Base-by-base conservation (phyloP, 2,113 vertebrate species). In the Nycticebus coucang region DNA sequence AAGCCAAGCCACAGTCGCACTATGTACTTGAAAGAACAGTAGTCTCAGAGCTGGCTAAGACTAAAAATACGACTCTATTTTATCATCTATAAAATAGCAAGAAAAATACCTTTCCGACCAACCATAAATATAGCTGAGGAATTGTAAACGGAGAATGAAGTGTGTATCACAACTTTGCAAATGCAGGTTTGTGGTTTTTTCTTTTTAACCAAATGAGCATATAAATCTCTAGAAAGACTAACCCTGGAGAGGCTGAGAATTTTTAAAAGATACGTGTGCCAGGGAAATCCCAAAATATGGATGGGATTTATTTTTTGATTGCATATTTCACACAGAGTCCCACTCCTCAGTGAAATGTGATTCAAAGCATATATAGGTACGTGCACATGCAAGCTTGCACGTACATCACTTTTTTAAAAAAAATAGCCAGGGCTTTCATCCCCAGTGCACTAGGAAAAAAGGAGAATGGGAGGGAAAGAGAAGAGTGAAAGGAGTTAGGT, bases 121-220 rank as follows among this genome's bases (percentile, higher is more conserved):
- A 50, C 2, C 28, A 72, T 50, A 93, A 53, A 30, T 90, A 84
- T 19, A 77, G 33, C n/a, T 81, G 53, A 59, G 59, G 10, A 66
- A 78, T 41, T 55, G 35, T n/a, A 94, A 87, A 59, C n/a, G 5
- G 30, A 90, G 15, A 24, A 60, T 55, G 91, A 53, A 7, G 4
- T 75, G 30, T 35, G 3, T 19, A 26, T 66, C 72, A 78, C 12
- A 60, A 60, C 10, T 87, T 60, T 59, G 10, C 8, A 79, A 86
- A 87, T 69, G 37, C 30, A 69, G 53, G 45, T 50, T 50, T 12
- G 18, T 59, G 17, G 57, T 57, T 88, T 96, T 41, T 62, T 88
- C 95, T 50, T 45, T 53, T 89, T 78, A 81, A 90, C 5, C 62
- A 94, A 90, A 57, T 11, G 60, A 94, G 0, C 24, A 53, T 28